Percentiles rank a stretch among this genome's conserved stretches.
Evolutionary conservation across 2,888 invertebrate genomes (phyloP).

Genomic region (Calliopum simillimum): DNA sequence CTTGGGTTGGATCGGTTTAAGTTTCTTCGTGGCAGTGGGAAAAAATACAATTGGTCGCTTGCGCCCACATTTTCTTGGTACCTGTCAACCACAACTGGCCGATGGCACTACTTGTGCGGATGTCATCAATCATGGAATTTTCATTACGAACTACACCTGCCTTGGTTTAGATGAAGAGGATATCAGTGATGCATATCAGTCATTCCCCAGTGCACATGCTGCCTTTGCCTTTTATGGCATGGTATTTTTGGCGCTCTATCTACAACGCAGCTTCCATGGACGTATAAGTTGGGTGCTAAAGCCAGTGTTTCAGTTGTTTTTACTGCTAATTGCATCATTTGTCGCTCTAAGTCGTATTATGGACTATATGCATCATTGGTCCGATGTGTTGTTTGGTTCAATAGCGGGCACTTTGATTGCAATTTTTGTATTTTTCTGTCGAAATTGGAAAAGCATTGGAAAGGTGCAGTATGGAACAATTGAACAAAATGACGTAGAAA

Average conservation of each 20-base stretch:
- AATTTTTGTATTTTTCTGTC: slow-evolving; percentile 51
- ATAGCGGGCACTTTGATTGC: slow-evolving; percentile 76
- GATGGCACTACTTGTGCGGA: slow-evolving; percentile 71
- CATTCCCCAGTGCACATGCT: slow-evolving; percentile 60
- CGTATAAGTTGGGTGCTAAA: not conserved
- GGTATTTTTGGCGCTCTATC: slow-evolving; percentile 50
- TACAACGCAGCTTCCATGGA: slow-evolving; percentile 44
- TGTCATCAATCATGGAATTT: slow-evolving; percentile 72
- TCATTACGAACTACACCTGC: slow-evolving; percentile 81
- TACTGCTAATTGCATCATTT: slow-evolving; percentile 82
- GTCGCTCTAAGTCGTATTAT: slow-evolving; percentile 89
- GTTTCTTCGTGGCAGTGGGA: slow-evolving; percentile 55
- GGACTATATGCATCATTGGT: slow-evolving; percentile 98
- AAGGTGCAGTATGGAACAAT: too few species aligned
- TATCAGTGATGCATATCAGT: slow-evolving; percentile 43
- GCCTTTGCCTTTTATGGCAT: slow-evolving; percentile 53
- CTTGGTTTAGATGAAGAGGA: slow-evolving; percentile 63
- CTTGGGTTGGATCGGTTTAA: slow-evolving; percentile 56
- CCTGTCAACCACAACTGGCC: slow-evolving; percentile 81
- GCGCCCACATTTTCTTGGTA: slow-evolving; percentile 63
- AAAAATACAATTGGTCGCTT: slow-evolving; percentile 56
- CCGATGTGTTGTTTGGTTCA: slow-evolving; percentile 89
- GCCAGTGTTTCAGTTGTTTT: slow-evolving; percentile 74
- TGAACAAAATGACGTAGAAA: too few species aligned
- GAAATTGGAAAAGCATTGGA: too few species aligned